Conservation (phyloP, 2,113 vertebrate genomes). For the Clarias batrachus region DNA sequence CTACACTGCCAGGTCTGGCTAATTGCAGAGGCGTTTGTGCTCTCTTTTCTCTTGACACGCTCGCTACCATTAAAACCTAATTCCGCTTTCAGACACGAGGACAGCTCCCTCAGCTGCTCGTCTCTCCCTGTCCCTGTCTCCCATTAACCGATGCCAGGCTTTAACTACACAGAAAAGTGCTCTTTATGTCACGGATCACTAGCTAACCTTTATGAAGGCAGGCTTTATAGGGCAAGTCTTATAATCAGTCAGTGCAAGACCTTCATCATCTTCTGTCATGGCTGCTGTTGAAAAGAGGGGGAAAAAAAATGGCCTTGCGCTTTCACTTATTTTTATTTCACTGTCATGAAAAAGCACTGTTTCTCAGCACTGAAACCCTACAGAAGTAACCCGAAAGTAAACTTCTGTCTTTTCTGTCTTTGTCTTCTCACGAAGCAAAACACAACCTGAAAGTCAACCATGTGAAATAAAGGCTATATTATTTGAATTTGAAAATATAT, state of each 20-base stretch:
- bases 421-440: background rate
- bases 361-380: background rate
- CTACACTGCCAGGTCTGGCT: background rate
- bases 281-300: background rate
- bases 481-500: too few species aligned
- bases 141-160: slow-evolving; percentile 54
- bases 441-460: background rate
- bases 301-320: slow-evolving; percentile 38
- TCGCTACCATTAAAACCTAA: slow-evolving; percentile 38
- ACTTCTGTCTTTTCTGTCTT: background rate
- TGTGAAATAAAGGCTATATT: background rate
- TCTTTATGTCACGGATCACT: slow-evolving; percentile 55
- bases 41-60: slow-evolving; percentile 13
- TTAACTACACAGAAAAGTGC: slow-evolving; percentile 55
- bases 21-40: slow-evolving; percentile 5
- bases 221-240: slow-evolving; percentile 41
- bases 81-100: slow-evolving; percentile 41
- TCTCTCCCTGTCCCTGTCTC: slow-evolving; percentile 30
- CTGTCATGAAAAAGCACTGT: background rate
- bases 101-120: slow-evolving; percentile 30
- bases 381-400: background rate
- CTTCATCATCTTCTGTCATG: slow-evolving; percentile 27
- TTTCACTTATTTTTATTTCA: slow-evolving; percentile 31
- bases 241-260: slow-evolving; percentile 48
- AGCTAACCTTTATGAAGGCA: slow-evolving; percentile 54